Evolutionary conservation across 2,888 invertebrate genomes (phyloP), one percentile per base, ranked within the genome.

Genomic region (Euplexia lucipara): DNA sequence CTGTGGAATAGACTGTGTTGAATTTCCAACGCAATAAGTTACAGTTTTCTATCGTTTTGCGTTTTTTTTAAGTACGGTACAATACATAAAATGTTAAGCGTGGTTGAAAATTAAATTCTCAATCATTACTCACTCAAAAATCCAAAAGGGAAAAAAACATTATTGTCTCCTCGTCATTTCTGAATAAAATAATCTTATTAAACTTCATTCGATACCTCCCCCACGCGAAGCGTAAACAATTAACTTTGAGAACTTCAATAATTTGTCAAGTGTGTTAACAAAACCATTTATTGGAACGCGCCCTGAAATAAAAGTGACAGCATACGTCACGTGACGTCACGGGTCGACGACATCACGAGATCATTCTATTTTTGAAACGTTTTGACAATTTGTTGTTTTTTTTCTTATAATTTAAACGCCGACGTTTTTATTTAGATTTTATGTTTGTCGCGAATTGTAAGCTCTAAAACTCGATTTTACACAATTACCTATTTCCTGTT

Each of bases 231-330:
- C 8, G 35, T 32, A 61, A 62, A 54, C 49, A 75, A 65, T 75
- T 32, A 58, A 65, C 39, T 39, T 65, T 47, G 41, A 42, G 37
- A 70, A 70, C 54, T 75, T 75, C 49, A 70, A 75, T 75, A 78
- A 78, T 59, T 71, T 62, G 56, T 79, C 83, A 73, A 61, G 69
- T 78, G 80, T 78, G 57, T 57, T 75, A 72, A 58, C 67, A 57
- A 70, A 70, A 78, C 70, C 41, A 63, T 59, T 70, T 44, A 66
- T 87, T 86, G 79, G 85, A 78, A 78, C 86, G 82, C 81, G 86
- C 87, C 87, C 90, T 88, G 89, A 89, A 92, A 92, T 89, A 92
- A 92, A 92, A 92, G 92, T 91, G 91, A 92, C 89, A 90, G 83
- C 83, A 70, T 69, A 91, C 91, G 92, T 91, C 90, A 88, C 71